A percentile compares a stretch with the other conserved stretches of the same genome.
phyloP scores from a whole-genome alignment of 1,140 invertebrate genomes.

The Lepidostoma basale region DNA sequence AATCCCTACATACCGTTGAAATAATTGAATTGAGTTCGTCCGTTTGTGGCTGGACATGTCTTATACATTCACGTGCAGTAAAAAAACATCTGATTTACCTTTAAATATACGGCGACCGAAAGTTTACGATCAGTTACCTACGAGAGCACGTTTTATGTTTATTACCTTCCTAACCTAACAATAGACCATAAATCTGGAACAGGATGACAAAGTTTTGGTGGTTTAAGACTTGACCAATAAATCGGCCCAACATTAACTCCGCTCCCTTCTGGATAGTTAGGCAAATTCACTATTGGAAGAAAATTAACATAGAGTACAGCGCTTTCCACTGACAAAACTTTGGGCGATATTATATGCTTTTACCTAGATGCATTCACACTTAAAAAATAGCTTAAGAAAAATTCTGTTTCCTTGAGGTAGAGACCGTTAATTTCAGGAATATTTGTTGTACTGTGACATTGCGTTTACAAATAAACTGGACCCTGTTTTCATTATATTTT shows the following conservation, averaged over 20 bases:
- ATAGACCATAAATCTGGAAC: conserved; percentile 42
- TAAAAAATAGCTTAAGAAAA: too few relatives aligned
- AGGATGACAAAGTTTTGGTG: conserved; percentile 44
- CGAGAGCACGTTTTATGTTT: conserved; percentile 45
- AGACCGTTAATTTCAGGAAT: too few relatives aligned
- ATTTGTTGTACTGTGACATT: too few relatives aligned
- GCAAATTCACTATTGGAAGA: conserved; percentile 39
- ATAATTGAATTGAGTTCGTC: too few relatives aligned
- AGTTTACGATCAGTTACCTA: conserved; percentile 40
- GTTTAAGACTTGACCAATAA: conserved; percentile 46
- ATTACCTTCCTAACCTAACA: conserved; percentile 39
- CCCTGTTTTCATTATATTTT: too few relatives aligned
- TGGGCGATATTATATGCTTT: too few relatives aligned
- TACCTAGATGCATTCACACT: too few relatives aligned
- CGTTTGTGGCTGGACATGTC: not conserved
- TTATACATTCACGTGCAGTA: conserved; percentile 32
- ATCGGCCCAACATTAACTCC: conserved; percentile 44
- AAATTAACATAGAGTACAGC: conserved; percentile 35
- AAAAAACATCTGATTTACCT: conserved; percentile 41
- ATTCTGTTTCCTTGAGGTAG: too few relatives aligned
- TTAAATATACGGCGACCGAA: conserved; percentile 36
- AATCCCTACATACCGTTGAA: too few relatives aligned
- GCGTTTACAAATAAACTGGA: too few relatives aligned
- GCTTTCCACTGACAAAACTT: too few relatives aligned
- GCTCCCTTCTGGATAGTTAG: conserved; percentile 35